Base-by-base conservation (phyloP, 2,113 vertebrate species). In the Laticauda laticaudata region DNA sequence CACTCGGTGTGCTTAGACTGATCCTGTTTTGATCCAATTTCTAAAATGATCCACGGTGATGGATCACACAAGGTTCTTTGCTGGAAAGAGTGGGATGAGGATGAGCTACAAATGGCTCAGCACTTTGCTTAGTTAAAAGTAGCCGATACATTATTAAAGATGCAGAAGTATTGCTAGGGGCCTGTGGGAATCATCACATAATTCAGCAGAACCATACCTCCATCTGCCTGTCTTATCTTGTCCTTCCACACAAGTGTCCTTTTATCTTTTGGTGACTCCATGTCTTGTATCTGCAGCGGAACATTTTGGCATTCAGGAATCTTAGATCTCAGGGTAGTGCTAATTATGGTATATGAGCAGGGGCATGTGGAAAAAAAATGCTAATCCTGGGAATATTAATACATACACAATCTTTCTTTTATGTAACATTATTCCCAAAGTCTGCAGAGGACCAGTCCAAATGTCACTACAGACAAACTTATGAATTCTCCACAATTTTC, bases 111-210 rank as follows among this genome's bases (percentile, higher is more conserved):
- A 93, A 90, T 43, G n/a, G 64, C 45, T 54, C 21, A 12, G 89
- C 26, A 61, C 55, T 90, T 93, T 90, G 75, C 51, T 24, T 34
- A 64, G n/a, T 29, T 64, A 53, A 39, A 93, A 90, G 81, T 90
- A 45, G 45, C 29, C 6, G 10, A 64, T 86, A 10, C 48, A 54
- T 93, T 90, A 93, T 90, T 93, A 61, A 93, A 26, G 29, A 57
- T 43, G 57, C 51, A 90, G 14, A 87, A 90, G 61, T 51, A 45
- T 90, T 90, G 88, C 92, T 93, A 89, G n/a, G 86, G 34, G n/a
- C 89, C 81, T 39, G 89, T 45, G 39, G 23, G 56, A 26, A 11
- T 89, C 53, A 51, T 87, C 75, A 90, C 48, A 87, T 90, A 51
- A 90, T 90, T 93, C 69, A 57, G 54, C 21, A 86, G 21, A 54